phyloP scores from a whole-genome alignment of 2,888 invertebrate species.

The Drosophila silvestris region DNA sequence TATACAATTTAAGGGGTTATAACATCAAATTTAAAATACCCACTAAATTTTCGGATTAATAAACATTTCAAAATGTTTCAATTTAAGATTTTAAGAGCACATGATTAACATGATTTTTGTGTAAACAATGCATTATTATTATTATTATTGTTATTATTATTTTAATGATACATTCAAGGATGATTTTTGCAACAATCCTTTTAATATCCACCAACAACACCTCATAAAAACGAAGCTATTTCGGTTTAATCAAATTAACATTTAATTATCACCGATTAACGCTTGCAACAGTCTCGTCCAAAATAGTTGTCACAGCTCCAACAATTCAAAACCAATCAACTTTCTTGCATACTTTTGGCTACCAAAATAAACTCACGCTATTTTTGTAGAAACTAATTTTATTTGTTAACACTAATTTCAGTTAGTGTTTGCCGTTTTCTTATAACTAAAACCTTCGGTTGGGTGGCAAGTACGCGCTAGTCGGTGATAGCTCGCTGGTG shows the following conservation, averaged over 20 bases:
- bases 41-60: neutral
- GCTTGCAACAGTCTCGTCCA: conserved; percentile 23
- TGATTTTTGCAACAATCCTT: neutral
- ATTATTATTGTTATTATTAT: neutral
- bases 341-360: conserved; percentile 41
- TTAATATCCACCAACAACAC: neutral
- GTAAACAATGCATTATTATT: neutral
- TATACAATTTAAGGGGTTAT: neutral
- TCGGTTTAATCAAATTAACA: neutral
- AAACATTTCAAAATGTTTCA: neutral
- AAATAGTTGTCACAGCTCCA: neutral
- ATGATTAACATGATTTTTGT: neutral
- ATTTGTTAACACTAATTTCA: conserved; percentile 38
- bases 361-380: neutral
- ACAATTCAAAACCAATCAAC: neutral
- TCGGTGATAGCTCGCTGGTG: conserved; percentile 48
- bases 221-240: neutral
- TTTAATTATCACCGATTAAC: neutral
- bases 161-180: neutral
- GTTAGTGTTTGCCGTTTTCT: conserved; percentile 9
- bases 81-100: neutral
- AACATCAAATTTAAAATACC: neutral
- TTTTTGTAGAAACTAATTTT: conserved; percentile 30
- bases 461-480: conserved; percentile 73
- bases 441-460: conserved; percentile 69